These are phyloP conservation scores for Leucoraja erinaceus DNA, from an alignment of 2,113 vertebrate genomes.

Conservation along the genomic window DNA sequence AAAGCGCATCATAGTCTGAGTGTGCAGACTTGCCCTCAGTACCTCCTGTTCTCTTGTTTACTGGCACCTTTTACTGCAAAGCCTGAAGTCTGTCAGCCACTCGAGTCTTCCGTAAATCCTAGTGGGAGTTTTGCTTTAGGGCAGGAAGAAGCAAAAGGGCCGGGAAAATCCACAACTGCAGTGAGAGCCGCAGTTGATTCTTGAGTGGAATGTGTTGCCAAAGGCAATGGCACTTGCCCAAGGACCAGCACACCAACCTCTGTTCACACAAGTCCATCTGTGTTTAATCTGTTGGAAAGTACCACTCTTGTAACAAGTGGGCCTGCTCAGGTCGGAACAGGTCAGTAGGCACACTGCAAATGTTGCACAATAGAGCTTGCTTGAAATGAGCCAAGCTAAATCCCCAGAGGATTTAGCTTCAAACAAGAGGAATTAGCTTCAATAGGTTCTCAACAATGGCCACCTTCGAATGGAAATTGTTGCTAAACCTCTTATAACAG, in stretches of 20 bases:
- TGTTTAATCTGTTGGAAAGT: conserved; percentile 10
- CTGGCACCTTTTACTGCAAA: background rate
- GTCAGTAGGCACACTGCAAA: background rate
- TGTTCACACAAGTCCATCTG: background rate
- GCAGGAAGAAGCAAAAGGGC: conserved; percentile 41
- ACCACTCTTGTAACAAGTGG: conserved; percentile 9
- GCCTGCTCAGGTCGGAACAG: background rate
- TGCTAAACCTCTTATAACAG: too few relatives aligned
- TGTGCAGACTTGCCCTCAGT: background rate
- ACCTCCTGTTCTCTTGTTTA: conserved; percentile 4
- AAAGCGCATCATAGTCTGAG: background rate
- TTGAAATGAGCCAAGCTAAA: too few relatives aligned
- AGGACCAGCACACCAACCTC: background rate
- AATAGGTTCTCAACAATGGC: background rate
- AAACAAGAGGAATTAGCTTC: background rate
- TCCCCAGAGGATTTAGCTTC: background rate
- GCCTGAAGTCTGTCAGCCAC: conserved; percentile 9
- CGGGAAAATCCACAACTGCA: conserved; percentile 33
- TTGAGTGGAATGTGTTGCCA: background rate
- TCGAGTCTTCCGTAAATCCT: conserved; percentile 38
- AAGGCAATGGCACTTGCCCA: conserved; percentile 23
- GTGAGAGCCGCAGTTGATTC: background rate
- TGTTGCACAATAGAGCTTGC: background rate
- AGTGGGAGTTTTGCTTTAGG: conserved; percentile 20
- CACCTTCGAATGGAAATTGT: background rate